Percentiles rank a stretch among this genome's conserved stretches.
phyloP scores from a whole-genome alignment of 2,113 vertebrate species.

The Tamias sibiricus region DNA sequence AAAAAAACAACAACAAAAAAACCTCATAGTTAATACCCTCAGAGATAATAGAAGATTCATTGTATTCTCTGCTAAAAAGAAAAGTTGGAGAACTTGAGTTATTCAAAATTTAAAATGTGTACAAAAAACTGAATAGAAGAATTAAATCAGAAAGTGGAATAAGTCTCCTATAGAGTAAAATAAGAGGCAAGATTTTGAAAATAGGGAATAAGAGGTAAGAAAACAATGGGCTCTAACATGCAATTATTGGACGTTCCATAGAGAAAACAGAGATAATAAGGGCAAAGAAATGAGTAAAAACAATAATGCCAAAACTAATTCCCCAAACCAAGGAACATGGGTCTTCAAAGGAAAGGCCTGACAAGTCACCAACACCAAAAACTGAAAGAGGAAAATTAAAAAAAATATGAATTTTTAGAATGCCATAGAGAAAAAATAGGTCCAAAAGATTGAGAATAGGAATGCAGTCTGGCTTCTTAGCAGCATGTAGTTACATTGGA shows the following conservation, averaged over 20 bases:
- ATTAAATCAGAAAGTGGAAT: not conserved
- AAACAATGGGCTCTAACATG: not conserved
- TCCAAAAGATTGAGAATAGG: not conserved
- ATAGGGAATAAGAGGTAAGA: not conserved
- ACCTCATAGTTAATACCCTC: not conserved
- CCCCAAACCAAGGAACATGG: not conserved
- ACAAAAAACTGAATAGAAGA: not conserved
- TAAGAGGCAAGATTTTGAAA: not conserved
- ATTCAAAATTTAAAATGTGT: slow-evolving; percentile 1
- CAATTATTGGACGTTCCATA: not conserved
- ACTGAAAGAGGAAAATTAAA: not conserved
- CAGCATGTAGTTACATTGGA: not conserved
- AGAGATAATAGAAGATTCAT: not conserved
- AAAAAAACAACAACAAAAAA: too few relatives aligned
- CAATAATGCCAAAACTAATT: not conserved
- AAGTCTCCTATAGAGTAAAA: not conserved
- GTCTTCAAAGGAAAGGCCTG: not conserved
- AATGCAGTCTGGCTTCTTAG: not conserved
- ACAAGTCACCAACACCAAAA: not conserved
- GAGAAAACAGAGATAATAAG: not conserved
- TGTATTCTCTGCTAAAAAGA: not conserved
- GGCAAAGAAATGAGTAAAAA: not conserved
- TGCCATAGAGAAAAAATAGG: not conserved
- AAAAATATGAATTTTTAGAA: not conserved
- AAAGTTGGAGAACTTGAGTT: not conserved